These are phyloP conservation scores for Ectemnius cavifrons DNA, from an alignment of 2,888 invertebrate species.

Conservation along the genomic window DNA sequence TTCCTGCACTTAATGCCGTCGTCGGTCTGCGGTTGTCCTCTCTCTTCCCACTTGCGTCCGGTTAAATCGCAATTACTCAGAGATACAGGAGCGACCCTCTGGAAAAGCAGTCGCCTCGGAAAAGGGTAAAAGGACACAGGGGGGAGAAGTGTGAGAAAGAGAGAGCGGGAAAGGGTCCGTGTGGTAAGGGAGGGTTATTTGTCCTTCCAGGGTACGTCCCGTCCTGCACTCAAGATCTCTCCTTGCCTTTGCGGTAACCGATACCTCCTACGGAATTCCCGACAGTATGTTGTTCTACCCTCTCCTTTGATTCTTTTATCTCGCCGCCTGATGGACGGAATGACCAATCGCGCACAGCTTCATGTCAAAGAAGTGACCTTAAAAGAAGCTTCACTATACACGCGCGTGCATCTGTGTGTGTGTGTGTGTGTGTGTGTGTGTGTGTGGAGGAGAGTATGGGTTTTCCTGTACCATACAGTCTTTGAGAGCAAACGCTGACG, in stretches of 20 bases:
- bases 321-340: neutral
- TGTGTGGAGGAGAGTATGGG: too few species aligned
- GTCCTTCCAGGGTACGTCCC: slow-evolving; percentile 29
- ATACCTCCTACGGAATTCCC: slow-evolving; percentile 25
- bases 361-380: neutral
- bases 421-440: too few species aligned
- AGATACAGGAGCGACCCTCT: slow-evolving; percentile 52
- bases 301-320: slow-evolving; percentile 9
- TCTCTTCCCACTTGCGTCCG: slow-evolving; percentile 58
- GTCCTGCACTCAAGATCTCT: slow-evolving; percentile 19
- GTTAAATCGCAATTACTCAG: slow-evolving; percentile 72
- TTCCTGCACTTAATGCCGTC: slow-evolving; percentile 71
- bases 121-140: slow-evolving; percentile 38
- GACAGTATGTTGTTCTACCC: neutral
- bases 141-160: slow-evolving; percentile 10
- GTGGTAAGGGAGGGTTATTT: slow-evolving; percentile 56
- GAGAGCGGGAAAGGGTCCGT: slow-evolving; percentile 22
- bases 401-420: too few species aligned
- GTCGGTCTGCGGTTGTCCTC: slow-evolving; percentile 65
- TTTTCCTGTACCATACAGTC: neutral
- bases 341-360: neutral
- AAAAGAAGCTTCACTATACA: neutral
- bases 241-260: slow-evolving; percentile 12
- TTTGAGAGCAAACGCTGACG: neutral
- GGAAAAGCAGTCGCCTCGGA: slow-evolving; percentile 34